Percentiles rank a stretch among this genome's conserved stretches.
phyloP scores from a whole-genome alignment of 2,113 vertebrate genomes.

The Neolamprologus devosi region DNA sequence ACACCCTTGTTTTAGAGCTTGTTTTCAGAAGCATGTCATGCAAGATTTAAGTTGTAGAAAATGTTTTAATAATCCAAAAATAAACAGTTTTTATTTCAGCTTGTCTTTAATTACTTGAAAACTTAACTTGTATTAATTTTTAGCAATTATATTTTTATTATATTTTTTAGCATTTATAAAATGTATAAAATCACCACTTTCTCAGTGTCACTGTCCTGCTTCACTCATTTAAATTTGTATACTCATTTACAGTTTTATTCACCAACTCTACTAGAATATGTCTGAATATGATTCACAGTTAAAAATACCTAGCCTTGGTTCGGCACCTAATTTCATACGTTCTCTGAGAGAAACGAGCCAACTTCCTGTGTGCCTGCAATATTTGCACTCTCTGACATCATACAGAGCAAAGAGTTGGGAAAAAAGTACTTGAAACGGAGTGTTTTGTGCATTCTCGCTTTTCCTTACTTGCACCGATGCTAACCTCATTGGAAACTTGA shows the following conservation, averaged over 20 bases:
- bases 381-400: background rate
- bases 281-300: background rate
- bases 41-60: background rate
- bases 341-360: background rate
- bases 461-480: background rate
- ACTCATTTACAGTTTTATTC: background rate
- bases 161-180: background rate
- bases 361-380: background rate
- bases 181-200: background rate
- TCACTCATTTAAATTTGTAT: background rate
- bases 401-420: background rate
- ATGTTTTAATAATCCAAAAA: background rate
- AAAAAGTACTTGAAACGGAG: background rate
- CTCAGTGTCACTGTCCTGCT: background rate
- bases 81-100: background rate
- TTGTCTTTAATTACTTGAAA: background rate
- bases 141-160: background rate
- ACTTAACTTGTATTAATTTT: background rate
- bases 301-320: background rate
- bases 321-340: background rate
- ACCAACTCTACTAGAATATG: background rate
- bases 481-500: background rate
- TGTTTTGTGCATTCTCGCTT: background rate
- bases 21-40: background rate
- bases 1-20: background rate